Evolutionary conservation across 2,113 vertebrate species (phyloP), one percentile per base, ranked within the genome.

Genomic region (Cairina moschata): DNA sequence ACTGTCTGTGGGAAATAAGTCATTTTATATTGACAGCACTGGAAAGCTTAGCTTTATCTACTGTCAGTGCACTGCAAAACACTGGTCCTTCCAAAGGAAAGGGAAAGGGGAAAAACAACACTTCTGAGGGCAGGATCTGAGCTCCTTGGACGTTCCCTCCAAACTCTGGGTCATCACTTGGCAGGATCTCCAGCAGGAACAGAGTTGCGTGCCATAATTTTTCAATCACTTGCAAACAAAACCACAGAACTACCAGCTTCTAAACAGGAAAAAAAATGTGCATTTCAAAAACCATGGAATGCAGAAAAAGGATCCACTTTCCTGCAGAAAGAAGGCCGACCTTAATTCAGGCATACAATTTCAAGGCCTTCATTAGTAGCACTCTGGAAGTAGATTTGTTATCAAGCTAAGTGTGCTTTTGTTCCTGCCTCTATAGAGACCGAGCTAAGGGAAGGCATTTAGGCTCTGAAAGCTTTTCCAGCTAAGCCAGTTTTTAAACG

Each of bases 391-490:
- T 13, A 50, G 25, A 83, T 60, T 67, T 93, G 34, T 55, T 31
- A 46, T 59, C 26, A 76, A 54, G 17, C 12, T 32, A 40, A 42
- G 50, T 34, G 32, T 11, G 50, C 31, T 80, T 88, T 88, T 93
- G 42, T 58, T 66, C 9, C 69, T 74, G 68, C 48, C 29, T 84
- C 85, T 60, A 18, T 6, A 74, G 54, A 81, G 34, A 80, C 40
- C 40, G 25, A 74, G 42, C 29, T 72, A 88, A 88, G 72, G 55
- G 77, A 88, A 83, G 79, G 9, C 42, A 55, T 63, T 90, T 42
- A 58, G n/a, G 56, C 8, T 48, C n/a, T 50, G 46, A 94, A 73
- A n/a, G 40, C 31, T 91, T 88, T 93, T 93, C 88, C 91, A 95
- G 94, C 22, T 86, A 92, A 84, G 32, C 20, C 73, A 81, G 36